phyloP scores from a whole-genome alignment of 2,797 vertebrate genomes.

The Pitangus sulphuratus region DNA sequence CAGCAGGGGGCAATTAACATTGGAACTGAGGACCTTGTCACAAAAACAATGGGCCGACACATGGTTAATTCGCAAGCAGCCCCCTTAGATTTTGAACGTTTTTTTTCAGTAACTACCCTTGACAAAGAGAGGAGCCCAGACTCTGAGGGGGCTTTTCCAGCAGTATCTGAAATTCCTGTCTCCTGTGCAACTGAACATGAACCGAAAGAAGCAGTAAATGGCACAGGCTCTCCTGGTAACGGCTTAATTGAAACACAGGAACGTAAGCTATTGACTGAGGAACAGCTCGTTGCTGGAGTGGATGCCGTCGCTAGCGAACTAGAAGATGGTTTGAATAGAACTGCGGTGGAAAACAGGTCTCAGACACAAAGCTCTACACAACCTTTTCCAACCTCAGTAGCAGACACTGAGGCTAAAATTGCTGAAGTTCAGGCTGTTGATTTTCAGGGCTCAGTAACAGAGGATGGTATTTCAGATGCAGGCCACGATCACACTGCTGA shows the following conservation, averaged over 20 bases:
- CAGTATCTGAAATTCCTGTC: not conserved
- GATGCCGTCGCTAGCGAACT: constrained; percentile 54
- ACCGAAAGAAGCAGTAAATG: not conserved
- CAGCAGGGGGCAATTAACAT: constrained; percentile 76
- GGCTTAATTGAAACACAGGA: constrained; percentile 75
- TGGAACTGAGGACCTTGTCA: constrained; percentile 55
- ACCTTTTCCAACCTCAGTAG: not conserved
- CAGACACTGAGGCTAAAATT: constrained; percentile 24
- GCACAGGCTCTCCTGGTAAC: constrained; percentile 37
- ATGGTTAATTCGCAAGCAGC: constrained; percentile 71
- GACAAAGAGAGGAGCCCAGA: constrained; percentile 75
- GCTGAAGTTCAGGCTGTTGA: constrained; percentile 14
- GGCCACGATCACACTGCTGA: not conserved
- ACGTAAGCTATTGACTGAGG: constrained; percentile 69
- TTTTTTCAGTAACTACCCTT: constrained; percentile 73
- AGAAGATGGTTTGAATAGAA: constrained; percentile 61
- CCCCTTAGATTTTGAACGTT: constrained; percentile 78
- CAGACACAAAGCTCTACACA: not conserved
- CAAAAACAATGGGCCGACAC: constrained; percentile 75
- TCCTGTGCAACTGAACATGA: constrained; percentile 14
- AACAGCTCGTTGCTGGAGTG: constrained; percentile 50
- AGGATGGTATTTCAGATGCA: not conserved
- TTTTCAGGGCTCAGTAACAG: not conserved
- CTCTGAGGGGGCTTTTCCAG: constrained; percentile 16
- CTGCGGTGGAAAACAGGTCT: not conserved